Evolutionary conservation across 1,140 invertebrate species (phyloP).

Genomic region (Leptinotarsa defecta): DNA sequence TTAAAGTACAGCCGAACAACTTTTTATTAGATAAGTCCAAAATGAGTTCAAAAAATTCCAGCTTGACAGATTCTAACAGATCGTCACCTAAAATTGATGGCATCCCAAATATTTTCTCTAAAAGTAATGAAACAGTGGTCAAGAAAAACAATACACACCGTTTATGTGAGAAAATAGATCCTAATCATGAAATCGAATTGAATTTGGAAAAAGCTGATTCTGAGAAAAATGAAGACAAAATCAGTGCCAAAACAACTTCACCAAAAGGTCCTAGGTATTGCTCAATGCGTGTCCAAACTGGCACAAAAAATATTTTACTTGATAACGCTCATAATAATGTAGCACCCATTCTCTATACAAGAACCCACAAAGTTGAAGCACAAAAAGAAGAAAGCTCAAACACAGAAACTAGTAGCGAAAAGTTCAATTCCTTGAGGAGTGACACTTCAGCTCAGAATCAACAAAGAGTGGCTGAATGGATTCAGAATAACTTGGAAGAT

Average conservation of each 20-base stretch:
- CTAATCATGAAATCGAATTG: conserved; percentile 42
- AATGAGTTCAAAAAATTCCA: conserved; percentile 25
- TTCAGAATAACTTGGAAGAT: conserved; percentile 46
- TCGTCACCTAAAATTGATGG: conserved; percentile 14
- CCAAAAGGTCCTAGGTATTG: conserved; percentile 69
- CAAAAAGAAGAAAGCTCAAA: conserved; percentile 21
- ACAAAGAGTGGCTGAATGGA: conserved; percentile 51
- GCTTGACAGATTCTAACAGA: conserved; percentile 28
- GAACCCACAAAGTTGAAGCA: conserved; percentile 9
- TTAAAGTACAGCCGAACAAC: conserved; percentile 55
- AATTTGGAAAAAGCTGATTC: conserved; percentile 44
- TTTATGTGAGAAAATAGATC: conserved; percentile 58
- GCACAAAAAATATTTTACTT: conserved; percentile 76
- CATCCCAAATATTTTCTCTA: neutral
- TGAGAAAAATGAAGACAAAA: conserved; percentile 50
- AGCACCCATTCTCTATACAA: conserved; percentile 69
- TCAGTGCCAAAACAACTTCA: conserved; percentile 41
- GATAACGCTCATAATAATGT: conserved; percentile 74
- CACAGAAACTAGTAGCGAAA: conserved; percentile 39
- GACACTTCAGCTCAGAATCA: conserved; percentile 47
- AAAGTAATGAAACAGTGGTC: neutral
- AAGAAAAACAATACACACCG: conserved; percentile 43
- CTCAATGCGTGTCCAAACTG: conserved; percentile 71
- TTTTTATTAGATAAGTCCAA: conserved; percentile 42
- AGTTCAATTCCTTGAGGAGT: conserved; percentile 36